These are phyloP conservation scores for Anhinga rufa DNA, from an alignment of 2,113 vertebrate species.

Conservation along the genomic window DNA sequence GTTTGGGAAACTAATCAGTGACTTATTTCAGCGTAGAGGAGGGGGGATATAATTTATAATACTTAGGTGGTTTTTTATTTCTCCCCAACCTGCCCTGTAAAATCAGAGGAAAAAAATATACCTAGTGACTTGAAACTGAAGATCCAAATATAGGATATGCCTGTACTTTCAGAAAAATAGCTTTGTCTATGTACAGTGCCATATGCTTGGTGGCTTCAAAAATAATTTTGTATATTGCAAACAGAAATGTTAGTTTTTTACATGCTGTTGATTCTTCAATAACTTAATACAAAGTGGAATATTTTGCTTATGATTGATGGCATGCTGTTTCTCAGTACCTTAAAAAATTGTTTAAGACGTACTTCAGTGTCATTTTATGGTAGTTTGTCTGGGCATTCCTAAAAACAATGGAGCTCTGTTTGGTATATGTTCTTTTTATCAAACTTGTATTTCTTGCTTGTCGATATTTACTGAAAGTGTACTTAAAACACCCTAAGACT, in stretches of 20 bases:
- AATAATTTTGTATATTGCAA: background rate
- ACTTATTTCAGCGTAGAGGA: background rate
- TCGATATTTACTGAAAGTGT: background rate
- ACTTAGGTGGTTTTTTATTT: background rate
- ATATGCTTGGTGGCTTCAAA: background rate
- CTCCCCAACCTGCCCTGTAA: background rate
- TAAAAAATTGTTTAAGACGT: background rate
- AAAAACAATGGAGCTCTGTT: background rate
- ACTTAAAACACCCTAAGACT: background rate
- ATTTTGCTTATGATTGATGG: background rate
- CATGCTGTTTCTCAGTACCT: background rate
- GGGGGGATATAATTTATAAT: background rate
- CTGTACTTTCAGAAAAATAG: background rate
- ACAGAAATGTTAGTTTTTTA: background rate
- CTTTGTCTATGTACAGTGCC: background rate
- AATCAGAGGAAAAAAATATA: background rate
- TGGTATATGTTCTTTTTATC: background rate
- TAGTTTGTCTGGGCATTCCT: background rate
- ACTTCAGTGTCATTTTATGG: constrained; percentile 15
- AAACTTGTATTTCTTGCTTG: background rate
- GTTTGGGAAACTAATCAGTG: background rate
- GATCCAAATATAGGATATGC: background rate
- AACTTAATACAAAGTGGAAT: background rate
- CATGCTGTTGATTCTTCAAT: background rate
- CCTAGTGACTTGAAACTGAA: background rate